A percentile compares a stretch with the other conserved stretches of the same genome.
phyloP scores from a whole-genome alignment of 2,113 vertebrate species.

The Coturnix japonica region DNA sequence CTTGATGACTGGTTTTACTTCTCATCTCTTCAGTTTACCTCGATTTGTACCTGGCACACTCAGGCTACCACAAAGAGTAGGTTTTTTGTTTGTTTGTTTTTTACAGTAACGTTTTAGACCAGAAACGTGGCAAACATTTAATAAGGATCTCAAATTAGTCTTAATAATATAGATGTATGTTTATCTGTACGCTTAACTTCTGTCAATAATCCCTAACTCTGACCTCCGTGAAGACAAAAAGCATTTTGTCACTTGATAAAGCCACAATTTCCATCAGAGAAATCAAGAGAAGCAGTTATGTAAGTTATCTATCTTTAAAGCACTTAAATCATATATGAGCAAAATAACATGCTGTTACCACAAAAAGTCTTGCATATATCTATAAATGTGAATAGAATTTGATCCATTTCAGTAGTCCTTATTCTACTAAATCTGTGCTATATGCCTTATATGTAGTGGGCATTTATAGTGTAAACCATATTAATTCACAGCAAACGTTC shows the following conservation, averaged over 20 bases:
- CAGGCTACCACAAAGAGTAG: not conserved
- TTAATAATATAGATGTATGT: fast-evolving
- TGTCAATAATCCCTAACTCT: not conserved
- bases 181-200: not conserved
- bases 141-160: not conserved
- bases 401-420: not conserved
- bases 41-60: not conserved
- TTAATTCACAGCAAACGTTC: not conserved
- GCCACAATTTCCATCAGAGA: not conserved
- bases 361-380: not conserved
- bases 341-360: not conserved
- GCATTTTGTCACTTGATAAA: not conserved
- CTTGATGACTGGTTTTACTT: not conserved
- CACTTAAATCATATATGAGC: not conserved
- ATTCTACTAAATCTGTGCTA: not conserved
- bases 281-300: not conserved
- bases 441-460: not conserved
- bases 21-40: not conserved
- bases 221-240: not conserved
- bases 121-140: not conserved
- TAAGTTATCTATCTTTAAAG: not conserved
- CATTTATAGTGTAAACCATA: not conserved
- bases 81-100: not conserved
- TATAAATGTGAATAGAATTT: not conserved
- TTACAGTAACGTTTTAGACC: not conserved